A percentile compares a stretch with the other conserved stretches of the same genome.
Conservation (phyloP, 2,888 invertebrate genomes). For the Melanchra persicariae region DNA sequence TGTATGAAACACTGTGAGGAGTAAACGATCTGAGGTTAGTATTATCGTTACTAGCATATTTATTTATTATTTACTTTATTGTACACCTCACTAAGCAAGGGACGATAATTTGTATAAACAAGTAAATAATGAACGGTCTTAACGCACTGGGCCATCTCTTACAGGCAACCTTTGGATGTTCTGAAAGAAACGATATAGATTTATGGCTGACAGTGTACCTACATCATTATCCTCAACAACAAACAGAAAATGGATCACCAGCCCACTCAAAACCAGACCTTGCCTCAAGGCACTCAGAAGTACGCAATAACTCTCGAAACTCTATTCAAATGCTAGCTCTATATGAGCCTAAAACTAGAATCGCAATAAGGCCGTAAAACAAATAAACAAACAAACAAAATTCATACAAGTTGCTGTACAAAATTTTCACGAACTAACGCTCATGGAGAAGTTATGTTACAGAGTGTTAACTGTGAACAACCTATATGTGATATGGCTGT, state of each 20-base stretch:
- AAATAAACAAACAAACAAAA: conserved; percentile 67
- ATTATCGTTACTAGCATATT: too few relatives aligned
- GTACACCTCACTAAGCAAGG: too few relatives aligned
- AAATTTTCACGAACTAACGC: conserved; percentile 63
- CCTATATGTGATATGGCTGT: not conserved
- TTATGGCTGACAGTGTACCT: too few relatives aligned
- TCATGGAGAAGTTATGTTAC: not conserved
- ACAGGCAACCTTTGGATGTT: too few relatives aligned
- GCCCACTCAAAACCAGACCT: conserved; percentile 46
- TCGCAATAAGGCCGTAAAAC: conserved; percentile 63
- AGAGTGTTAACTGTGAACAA: conserved; percentile 1
- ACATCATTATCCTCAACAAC: not conserved
- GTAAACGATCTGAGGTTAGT: too few relatives aligned
- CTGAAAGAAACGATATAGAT: too few relatives aligned
- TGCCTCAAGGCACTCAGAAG: conserved; percentile 63
- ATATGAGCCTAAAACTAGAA: conserved; percentile 62
- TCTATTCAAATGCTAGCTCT: conserved; percentile 57
- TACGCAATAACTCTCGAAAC: conserved; percentile 71
- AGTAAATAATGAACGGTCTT: too few relatives aligned
- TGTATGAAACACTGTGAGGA: too few relatives aligned
- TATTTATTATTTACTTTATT: too few relatives aligned
- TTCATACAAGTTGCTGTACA: conserved; percentile 67
- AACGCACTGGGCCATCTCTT: too few relatives aligned
- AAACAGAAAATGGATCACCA: conserved; percentile 22
- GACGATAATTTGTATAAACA: too few relatives aligned